Percentiles rank a stretch among this genome's conserved stretches.
Evolutionary conservation across 2,113 vertebrate species (phyloP).

Genomic region (Prietella phreatophila): DNA sequence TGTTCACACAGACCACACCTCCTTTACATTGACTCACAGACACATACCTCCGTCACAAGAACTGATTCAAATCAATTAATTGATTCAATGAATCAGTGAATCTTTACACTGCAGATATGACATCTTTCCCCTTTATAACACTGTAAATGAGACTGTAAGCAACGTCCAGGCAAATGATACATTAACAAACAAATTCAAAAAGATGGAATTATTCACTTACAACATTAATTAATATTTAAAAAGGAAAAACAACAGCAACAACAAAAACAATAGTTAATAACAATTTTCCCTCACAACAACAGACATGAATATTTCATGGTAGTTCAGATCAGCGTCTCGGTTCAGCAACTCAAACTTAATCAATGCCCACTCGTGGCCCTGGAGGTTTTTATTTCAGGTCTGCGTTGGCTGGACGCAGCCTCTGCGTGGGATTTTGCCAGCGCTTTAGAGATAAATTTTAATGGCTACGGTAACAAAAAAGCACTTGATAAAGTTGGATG

Average conservation of each 20-base stretch:
- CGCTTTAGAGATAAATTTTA: constrained; percentile 15
- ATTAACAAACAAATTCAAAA: background rate
- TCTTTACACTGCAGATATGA: background rate
- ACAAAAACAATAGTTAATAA: background rate
- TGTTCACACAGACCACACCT: too few relatives aligned
- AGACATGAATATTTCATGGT: background rate
- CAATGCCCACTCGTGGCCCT: constrained; percentile 42
- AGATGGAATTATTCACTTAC: background rate
- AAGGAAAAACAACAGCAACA: too few relatives aligned
- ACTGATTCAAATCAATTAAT: background rate
- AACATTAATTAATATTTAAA: background rate
- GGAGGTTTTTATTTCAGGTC: background rate
- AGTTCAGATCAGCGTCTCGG: background rate
- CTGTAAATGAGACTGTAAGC: background rate
- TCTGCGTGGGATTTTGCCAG: background rate
- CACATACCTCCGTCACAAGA: background rate
- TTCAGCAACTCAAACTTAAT: constrained; percentile 20
- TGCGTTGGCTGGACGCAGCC: background rate
- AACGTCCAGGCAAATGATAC: background rate
- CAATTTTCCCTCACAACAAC: background rate
- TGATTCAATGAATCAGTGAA: background rate
- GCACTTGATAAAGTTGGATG: constrained; percentile 24
- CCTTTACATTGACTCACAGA: background rate
- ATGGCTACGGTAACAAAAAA: constrained; percentile 6
- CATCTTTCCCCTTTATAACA: background rate